Evolutionary conservation across 2,888 invertebrate genomes (phyloP), one percentile per base, ranked within the genome.

Genomic region (Macrosoma leucophasiata): DNA sequence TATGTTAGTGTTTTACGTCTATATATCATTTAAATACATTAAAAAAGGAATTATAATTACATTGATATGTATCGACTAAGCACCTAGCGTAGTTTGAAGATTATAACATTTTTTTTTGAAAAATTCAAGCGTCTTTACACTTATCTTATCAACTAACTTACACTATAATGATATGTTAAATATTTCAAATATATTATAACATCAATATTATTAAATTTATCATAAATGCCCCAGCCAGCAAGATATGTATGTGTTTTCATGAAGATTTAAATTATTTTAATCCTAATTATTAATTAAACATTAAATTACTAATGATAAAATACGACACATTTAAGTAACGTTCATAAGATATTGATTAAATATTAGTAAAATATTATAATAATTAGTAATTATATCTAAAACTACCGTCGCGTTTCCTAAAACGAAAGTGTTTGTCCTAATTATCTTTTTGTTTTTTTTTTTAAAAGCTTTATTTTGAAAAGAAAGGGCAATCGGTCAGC

Each of bases 181-280:
- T 36, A 30, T 22, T 27, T 34, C 29, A 43, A 34, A 23, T 43
- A 59, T n/a, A n/a, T n/a, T n/a, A n/a, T 72, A 77, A 78, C 78
- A 78, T 60, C 73, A 49, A 78, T 72, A 62, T 64, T 66, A 62
- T 59, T 54, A 46, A 56, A 58, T 48, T 55, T 65, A 66, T 68
- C n/a, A 68, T 77, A 82, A 82, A 84, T 84, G 84, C 85, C 84
- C 75, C 84, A 84, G 84, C 84, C 84, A 84, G 75, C 60, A 61
- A 51, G 79, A 84, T 84, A 82, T 84, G 78, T 85, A 71, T 75
- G 65, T 58, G 76, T 82, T 82, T 81, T 71, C 70, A 70, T 64
- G 52, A 74, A 75, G 65, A 74, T 72, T 76, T 78, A 77, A 48
- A 50, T 52, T 50, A 35, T 45, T 41, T 55, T 62, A 57, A 65